Evolutionary conservation across 1,140 invertebrate species (phyloP), one percentile per base, ranked within the genome.

Genomic region (Asbolus verrucosus): DNA sequence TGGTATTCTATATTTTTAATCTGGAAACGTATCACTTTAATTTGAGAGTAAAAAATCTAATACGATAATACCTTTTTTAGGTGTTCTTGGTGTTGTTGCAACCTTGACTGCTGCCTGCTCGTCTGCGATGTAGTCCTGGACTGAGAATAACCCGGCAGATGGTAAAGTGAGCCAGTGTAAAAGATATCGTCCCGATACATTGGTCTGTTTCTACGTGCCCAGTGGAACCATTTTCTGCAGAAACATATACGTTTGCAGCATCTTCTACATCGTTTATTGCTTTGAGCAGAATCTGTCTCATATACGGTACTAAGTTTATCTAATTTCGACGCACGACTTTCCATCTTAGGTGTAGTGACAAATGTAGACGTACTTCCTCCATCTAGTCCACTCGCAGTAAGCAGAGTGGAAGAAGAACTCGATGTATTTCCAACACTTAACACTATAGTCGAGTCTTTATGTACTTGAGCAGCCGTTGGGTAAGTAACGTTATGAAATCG

Each of bases 101-200:
- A n/a, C n/a, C n/a, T n/a, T n/a, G n/a, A n/a, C n/a, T n/a, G n/a
- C n/a, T n/a, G n/a, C n/a, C 27, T 30, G 13, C 27, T 50, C 1
- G 27, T 0, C n/a, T 46, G 31, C 30, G 67, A 63, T 6, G 30
- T n/a, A n/a, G n/a, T 11, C 46, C 18, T 67, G 6, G 61, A 65
- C 66, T 65, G 75, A 50, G 65, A 87, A 76, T 94, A 94, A 76
- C 94, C 90, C 0, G 92, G 90, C 36, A 95, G 82, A 71, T 90
- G 86, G 15, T 87, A 87, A 39, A 95, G 81, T 43, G 91, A 94
- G 0, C 91, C 93, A n/a, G 88, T 87, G 75, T 94, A 95, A 85
- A 95, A 95, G 67, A 95, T 94, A 76, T 95, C 94, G 78, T 95
- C 92, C 69, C 93, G 84, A 79, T 94, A 93, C 79, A 94, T 85